Evolutionary conservation across 2,113 vertebrate genomes (phyloP).

Genomic region (Pipra filicauda): DNA sequence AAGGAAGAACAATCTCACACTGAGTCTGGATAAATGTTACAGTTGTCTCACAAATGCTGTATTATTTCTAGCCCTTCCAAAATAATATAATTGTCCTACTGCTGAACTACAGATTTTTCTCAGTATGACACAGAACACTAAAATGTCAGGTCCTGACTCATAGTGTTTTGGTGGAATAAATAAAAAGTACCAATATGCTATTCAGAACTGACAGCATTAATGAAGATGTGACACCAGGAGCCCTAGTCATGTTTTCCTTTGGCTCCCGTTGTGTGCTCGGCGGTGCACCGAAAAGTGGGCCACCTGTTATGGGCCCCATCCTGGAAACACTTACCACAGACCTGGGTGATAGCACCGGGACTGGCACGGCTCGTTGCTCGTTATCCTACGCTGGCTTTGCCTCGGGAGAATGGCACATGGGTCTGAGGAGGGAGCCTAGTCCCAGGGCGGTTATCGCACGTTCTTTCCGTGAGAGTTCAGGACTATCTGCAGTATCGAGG

Average conservation of each 20-base stretch:
- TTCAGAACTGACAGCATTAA: slow-evolving; percentile 44
- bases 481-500: neutral
- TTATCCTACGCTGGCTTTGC: neutral
- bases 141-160: slow-evolving; percentile 76
- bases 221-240: slow-evolving; percentile 23
- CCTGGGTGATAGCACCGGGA: neutral
- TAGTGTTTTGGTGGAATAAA: slow-evolving; percentile 70
- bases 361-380: neutral
- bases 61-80: slow-evolving; percentile 63
- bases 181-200: slow-evolving; percentile 64
- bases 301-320: neutral
- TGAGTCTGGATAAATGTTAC: slow-evolving; percentile 56
- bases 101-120: slow-evolving; percentile 72
- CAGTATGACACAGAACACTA: slow-evolving; percentile 70
- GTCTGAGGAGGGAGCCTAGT: neutral
- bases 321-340: slow-evolving; percentile 24
- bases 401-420: neutral
- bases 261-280: neutral
- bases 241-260: neutral
- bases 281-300: rapidly evolving
- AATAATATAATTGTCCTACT: slow-evolving; percentile 53
- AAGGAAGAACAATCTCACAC: slow-evolving; percentile 58
- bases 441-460: neutral
- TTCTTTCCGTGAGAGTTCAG: slow-evolving; percentile 1
- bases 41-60: slow-evolving; percentile 56